Evolutionary conservation across 2,888 invertebrate genomes (phyloP).

Genomic region (Epistrophe grossulariae): DNA sequence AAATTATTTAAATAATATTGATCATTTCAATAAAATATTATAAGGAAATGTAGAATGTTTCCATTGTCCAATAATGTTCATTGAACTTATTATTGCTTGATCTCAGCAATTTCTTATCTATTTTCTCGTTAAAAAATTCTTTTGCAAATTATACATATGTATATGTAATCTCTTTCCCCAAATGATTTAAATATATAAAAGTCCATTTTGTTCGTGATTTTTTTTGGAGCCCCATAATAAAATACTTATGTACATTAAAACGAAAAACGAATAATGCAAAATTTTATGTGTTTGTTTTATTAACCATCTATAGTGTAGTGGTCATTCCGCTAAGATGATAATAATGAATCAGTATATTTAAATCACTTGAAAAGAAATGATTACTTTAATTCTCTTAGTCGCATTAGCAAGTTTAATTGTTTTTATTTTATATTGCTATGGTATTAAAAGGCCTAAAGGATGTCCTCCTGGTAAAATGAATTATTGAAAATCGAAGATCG

Average conservation of each 20-base stretch:
- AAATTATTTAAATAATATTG: too few species aligned
- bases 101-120: background rate
- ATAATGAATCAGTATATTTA: constrained; percentile 45
- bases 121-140: background rate
- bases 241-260: too few species aligned
- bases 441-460: constrained; percentile 84
- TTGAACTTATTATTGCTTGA: background rate
- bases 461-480: constrained; percentile 86
- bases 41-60: background rate
- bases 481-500: background rate
- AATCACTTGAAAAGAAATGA: constrained; percentile 77
- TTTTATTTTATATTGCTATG: constrained; percentile 82
- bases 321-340: background rate
- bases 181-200: background rate
- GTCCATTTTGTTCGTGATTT: too few species aligned
- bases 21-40: background rate
- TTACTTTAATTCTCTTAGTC: constrained; percentile 81
- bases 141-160: background rate
- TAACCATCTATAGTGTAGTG: background rate
- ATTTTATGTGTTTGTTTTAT: background rate
- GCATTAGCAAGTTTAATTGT: constrained; percentile 81
- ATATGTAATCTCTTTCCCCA: background rate
- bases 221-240: too few species aligned
- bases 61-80: background rate
- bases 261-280: background rate